Evolutionary conservation across 2,797 vertebrate species (phyloP), one percentile per base, ranked within the genome.

Genomic region (Cyprinodon diabolis): DNA sequence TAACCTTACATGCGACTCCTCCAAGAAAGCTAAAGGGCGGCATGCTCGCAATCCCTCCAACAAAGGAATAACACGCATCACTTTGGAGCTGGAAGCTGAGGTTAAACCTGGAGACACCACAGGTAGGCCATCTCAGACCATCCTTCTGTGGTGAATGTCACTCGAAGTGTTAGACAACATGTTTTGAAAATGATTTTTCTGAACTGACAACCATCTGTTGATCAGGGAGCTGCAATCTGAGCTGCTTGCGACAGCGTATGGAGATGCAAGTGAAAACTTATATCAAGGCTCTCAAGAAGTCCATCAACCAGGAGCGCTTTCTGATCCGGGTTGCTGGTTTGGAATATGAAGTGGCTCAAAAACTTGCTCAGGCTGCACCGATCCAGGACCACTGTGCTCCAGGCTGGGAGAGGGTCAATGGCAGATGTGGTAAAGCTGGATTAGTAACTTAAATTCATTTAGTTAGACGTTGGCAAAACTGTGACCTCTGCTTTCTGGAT

Each of bases 231-330:
- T 99, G 98, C 86, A 97, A 96, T 85, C 93, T 97, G 68, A 95
- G 95, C 84, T 99, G 98, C 91, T 94, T 98, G 84, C 93, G 97
- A n/a, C 97, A 97, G 93, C 95, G 96, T 25, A 96, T 97, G 94
- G 98, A 99, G 90, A 96, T 96, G 68, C 96, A 97, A 87, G 94
- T 99, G 49, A 98, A 98, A 86, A 96, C 96, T 0, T 96, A 97
- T 68, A 96, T 99, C 90, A 99, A 98, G 90, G 96, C 97, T 81
- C 94, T 99, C 88, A 97, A 97, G 81, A 99, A 99, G 81, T 99
- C 98, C 89, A 98, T 99, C 89, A 98, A 98, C 92, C 97, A 99
- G 94, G 98, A 99, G 86, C 95, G 97, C 54, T 99, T 99, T 91
- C 94, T 99, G 86, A 97, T 99, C 71, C 95, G 96, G 66, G 96